Base-by-base conservation (phyloP, 2,113 vertebrate genomes). In the Pomatostomus ruficeps region DNA sequence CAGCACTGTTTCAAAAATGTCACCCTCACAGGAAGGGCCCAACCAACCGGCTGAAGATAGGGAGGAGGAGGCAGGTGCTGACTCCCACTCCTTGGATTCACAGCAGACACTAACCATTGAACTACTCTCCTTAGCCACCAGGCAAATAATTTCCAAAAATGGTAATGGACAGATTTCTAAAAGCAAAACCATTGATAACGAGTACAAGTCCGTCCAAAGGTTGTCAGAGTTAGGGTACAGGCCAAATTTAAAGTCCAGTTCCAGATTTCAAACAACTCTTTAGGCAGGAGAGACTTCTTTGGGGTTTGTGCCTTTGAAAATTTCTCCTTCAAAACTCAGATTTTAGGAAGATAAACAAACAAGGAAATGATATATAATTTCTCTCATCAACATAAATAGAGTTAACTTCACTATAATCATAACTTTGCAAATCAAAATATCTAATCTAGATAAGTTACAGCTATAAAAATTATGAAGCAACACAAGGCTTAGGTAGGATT, bases 51-150 rank as follows among this genome's bases (percentile, higher is more conserved):
- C 72, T 58, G 25, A 52, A 52, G 10, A 25, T 16, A 14, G 29
- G 14, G 28, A 80, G 1, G 3, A 51, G 36, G 14, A 20, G 12
- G 6, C 10, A 25, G 46, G 4, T 0, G 0, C 54, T 77, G 55
- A 58, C 8, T 29, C 18, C 10, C 0, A 0, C 10, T 71, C 1
- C 8, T 54, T 5, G 2, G 15, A 12, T n/a, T 58, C 11, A n/a
- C 10, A 40, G 29, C 14, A 77, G 76, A 6, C 21, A 18, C 25
- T 40, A 35, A 38, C 20, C 21, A 24, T 45, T 38, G 31, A 38
- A 22, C 12, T 42, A 3, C 29, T 76, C 43, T 42, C 10, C 9
- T 70, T 42, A 59, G 17, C 26, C 58, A 7, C 26, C 5, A n/a
- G 23, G 18, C 42, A 75, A 49, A 21, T 36, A 19, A 52, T 42